phyloP scores from a whole-genome alignment of 1,140 invertebrate species.

The Heliconius melpomene region DNA sequence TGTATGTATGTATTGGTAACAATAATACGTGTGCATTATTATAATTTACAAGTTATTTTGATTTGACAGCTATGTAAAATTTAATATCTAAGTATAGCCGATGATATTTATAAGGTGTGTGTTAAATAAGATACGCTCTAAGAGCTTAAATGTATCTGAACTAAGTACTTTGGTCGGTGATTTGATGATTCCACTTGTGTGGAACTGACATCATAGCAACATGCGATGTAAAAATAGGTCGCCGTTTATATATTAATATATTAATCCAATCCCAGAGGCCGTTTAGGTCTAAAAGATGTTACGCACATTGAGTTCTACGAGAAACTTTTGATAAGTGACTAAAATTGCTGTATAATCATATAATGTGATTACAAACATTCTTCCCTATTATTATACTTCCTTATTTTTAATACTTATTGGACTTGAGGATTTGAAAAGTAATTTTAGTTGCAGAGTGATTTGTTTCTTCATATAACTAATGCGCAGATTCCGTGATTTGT shows the following conservation, averaged over 20 bases:
- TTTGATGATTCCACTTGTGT: background rate
- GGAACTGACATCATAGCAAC: constrained; percentile 19
- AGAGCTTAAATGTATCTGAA: constrained; percentile 7
- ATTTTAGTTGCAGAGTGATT: constrained; percentile 2
- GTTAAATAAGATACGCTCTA: constrained; percentile 8
- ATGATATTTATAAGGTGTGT: constrained; percentile 5
- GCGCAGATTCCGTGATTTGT: background rate
- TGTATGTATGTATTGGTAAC: constrained; percentile 4
- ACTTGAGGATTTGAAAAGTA: constrained; percentile 6
- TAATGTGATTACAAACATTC: background rate
- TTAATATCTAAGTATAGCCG: constrained; percentile 15
- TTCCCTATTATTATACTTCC: constrained; percentile 6
- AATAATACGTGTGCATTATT: background rate
- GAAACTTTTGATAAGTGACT: background rate
- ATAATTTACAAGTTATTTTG: constrained; percentile 1
- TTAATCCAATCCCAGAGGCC: constrained; percentile 20
- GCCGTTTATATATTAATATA: constrained; percentile 22
- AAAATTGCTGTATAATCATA: constrained; percentile 1
- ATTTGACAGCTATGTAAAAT: constrained; percentile 11
- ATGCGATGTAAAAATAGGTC: constrained; percentile 13
- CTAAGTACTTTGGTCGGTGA: background rate
- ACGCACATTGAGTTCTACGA: constrained; percentile 10
- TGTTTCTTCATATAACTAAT: constrained; percentile 1
- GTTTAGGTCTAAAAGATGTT: background rate
- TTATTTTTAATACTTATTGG: constrained; percentile 5